These are phyloP conservation scores for Selenia dentaria DNA, from an alignment of 2,888 invertebrate species.

Conservation along the genomic window DNA sequence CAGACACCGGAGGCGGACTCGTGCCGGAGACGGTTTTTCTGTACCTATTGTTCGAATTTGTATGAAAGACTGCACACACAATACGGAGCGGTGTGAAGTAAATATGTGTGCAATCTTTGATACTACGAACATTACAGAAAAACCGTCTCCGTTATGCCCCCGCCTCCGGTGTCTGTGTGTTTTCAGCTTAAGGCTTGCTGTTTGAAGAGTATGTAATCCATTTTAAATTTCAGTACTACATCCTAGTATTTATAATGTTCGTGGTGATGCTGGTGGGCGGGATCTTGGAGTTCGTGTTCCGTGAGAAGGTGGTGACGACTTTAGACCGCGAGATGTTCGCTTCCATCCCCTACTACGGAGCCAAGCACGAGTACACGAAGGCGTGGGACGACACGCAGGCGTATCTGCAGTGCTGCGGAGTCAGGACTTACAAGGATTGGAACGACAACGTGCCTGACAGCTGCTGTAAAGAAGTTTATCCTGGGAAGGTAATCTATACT, in stretches of 20 bases:
- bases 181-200: too few species aligned
- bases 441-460: conserved; percentile 88
- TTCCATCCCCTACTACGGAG: conserved; percentile 90
- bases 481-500: conserved; percentile 83
- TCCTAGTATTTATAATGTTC: conserved; percentile 94
- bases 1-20: too few species aligned
- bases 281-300: conserved; percentile 95
- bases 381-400: conserved; percentile 96
- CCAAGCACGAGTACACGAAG: conserved; percentile 87
- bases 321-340: conserved; percentile 92
- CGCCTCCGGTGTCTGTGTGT: too few species aligned
- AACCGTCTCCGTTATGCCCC: too few species aligned
- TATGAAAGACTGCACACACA: too few species aligned
- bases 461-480: conserved; percentile 88
- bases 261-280: conserved; percentile 96
- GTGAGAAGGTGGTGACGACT: conserved; percentile 91
- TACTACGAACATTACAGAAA: too few species aligned
- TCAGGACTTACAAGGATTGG: conserved; percentile 91
- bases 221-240: conserved; percentile 90
- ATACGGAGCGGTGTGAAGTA: too few species aligned
- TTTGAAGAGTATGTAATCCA: too few species aligned
- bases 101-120: too few species aligned
- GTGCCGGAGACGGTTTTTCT: too few species aligned
- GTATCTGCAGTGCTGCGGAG: conserved; percentile 93
- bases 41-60: too few species aligned